Conservation (phyloP, 2,797 vertebrate genomes). For the Decapterus maruadsi region DNA sequence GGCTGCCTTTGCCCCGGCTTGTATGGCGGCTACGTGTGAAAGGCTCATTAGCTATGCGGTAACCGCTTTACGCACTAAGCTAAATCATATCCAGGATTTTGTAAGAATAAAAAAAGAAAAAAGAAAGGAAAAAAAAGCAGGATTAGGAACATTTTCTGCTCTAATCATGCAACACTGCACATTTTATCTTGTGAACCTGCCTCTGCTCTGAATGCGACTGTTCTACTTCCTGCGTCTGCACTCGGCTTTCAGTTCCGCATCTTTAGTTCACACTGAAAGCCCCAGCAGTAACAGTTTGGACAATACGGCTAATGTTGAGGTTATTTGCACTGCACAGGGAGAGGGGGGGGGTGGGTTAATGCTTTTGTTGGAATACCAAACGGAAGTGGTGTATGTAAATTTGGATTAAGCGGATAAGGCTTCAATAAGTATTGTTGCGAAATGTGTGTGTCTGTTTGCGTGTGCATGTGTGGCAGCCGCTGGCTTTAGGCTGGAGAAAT, state of each 20-base stretch:
- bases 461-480: constrained; percentile 21
- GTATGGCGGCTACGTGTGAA: background rate
- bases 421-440: constrained; percentile 79
- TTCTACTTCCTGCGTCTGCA: constrained; percentile 1
- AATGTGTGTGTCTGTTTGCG: constrained; percentile 45
- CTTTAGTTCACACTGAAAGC: constrained; percentile 24
- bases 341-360: constrained; percentile 51
- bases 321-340: constrained; percentile 68
- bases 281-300: constrained; percentile 27
- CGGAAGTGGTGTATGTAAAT: constrained; percentile 86
- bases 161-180: too few relatives aligned
- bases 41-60: background rate
- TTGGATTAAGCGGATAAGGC: constrained; percentile 83
- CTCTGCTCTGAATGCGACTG: background rate
- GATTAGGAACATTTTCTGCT: background rate
- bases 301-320: constrained; percentile 56
- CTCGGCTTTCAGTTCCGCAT: constrained; percentile 23
- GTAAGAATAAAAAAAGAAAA: background rate
- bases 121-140: background rate
- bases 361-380: constrained; percentile 80
- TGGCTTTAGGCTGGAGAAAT: constrained; percentile 67
- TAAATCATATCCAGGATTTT: background rate
- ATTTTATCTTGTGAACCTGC: background rate
- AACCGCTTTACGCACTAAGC: background rate
- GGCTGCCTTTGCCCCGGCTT: background rate